Conservation (phyloP, 2,888 invertebrate species). For the Pelosia muscerda region DNA sequence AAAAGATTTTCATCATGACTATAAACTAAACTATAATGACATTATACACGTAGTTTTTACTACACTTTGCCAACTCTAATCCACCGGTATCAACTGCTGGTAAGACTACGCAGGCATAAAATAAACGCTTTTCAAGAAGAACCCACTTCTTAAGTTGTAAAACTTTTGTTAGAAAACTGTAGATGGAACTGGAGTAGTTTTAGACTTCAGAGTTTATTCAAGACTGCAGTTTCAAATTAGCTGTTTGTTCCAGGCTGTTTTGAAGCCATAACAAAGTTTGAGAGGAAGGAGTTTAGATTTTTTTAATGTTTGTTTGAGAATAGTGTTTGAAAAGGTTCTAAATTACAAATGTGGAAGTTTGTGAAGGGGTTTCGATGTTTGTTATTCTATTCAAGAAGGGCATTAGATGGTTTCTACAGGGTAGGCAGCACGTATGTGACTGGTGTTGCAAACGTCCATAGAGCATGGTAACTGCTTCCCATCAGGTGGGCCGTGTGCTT, state of each 20-base stretch:
- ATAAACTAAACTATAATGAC: not conserved
- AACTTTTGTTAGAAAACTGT: slow-evolving; percentile 19
- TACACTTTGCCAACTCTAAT: not conserved
- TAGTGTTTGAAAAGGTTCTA: not conserved
- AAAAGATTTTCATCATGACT: no score
- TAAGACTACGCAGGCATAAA: slow-evolving; percentile 3
- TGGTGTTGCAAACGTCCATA: no score
- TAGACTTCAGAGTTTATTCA: slow-evolving; percentile 48
- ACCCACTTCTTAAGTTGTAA: not conserved
- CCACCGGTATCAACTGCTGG: slow-evolving; percentile 8
- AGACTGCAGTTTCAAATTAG: slow-evolving; percentile 66
- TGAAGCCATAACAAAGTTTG: slow-evolving; percentile 37
- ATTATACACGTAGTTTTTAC: not conserved
- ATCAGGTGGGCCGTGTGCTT: no score
- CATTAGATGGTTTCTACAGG: no score
- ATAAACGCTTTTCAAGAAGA: slow-evolving; percentile 9
- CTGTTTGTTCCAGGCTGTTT: slow-evolving; percentile 59
- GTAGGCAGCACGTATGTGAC: no score
- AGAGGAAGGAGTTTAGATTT: slow-evolving; percentile 23
- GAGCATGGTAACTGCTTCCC: no score
- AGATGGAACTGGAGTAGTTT: slow-evolving; percentile 12
- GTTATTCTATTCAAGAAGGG: no score
- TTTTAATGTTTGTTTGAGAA: slow-evolving; percentile 1
- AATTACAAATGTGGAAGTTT: no score
- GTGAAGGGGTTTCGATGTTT: no score